Evolutionary conservation across 2,113 vertebrate genomes (phyloP), one percentile per base, ranked within the genome.

Genomic region (Cephalophus harveyi): DNA sequence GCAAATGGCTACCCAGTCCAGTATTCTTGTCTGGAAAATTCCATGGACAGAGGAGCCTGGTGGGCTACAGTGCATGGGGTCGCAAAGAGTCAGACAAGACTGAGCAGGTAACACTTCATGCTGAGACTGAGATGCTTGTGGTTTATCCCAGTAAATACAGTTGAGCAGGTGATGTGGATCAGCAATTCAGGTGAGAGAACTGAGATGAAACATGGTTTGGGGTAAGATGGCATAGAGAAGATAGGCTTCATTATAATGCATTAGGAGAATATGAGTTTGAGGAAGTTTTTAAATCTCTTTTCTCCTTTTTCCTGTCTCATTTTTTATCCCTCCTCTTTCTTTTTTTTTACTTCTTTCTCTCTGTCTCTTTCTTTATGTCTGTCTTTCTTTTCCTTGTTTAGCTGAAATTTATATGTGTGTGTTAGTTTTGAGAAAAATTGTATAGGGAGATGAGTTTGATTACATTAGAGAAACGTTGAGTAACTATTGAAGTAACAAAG

Each of bases 401-500:
- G 7, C 64, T 84, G 6, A 13, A 15, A 87, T 62, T 90, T 52
- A 13, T 10, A 36, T 87, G 11, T 28, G 11, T 71, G 71, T 89
- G 27, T 59, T 62, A 16, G 21, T 84, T 90, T 13, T 43, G 28
- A 28, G 30, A 27, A 40, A 90, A 67, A 64, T 2, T 48, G 54
- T 87, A 52, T 33, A 6, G 60, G 76, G 40, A 36, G 2, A 6
- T 84, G 6, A 94, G 23, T 85, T 62, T 59, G 19, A 40, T 89
- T 36, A 76, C 57, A 33, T 87, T 23, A 74, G 28, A 78, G 17
- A 78, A 85, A 71, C 40, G 67, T 91, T 71, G 67, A n/a, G 78
- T 59, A 78, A 67, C 71, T 86, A 54, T 27, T 76, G 11, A 89
- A 87, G 19, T 83, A 85, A 62, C 7, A 67, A 81, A 96, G 74